Percentiles rank a stretch among this genome's conserved stretches.
Evolutionary conservation across 2,797 vertebrate species (phyloP).

Genomic region (Sus cebifrons): DNA sequence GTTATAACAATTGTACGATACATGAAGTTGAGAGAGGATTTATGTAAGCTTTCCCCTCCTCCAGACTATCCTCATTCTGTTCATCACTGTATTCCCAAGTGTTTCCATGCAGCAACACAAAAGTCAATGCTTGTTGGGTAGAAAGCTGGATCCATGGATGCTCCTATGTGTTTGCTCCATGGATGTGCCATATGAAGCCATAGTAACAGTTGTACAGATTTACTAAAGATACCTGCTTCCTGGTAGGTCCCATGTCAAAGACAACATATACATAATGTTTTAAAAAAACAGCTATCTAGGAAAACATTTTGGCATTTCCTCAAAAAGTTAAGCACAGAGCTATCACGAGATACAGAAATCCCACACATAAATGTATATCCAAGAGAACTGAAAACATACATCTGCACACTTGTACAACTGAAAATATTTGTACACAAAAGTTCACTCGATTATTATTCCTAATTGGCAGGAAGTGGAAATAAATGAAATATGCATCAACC

Average conservation of each 20-base stretch:
- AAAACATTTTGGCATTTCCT: not conserved
- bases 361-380: not conserved
- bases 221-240: not conserved
- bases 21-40: not conserved
- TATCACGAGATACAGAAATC: not conserved
- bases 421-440: not conserved
- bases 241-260: not conserved
- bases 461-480: not conserved
- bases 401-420: not conserved
- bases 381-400: not conserved
- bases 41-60: not conserved
- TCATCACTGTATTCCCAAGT: not conserved
- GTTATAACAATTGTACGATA: not conserved
- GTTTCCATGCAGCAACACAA: not conserved
- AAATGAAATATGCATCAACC: not conserved
- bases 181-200: not conserved
- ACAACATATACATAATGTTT: not conserved
- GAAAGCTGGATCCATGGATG: not conserved
- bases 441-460: not conserved
- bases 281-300: not conserved
- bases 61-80: not conserved
- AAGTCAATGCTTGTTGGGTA: not conserved
- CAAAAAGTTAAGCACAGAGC: constrained; percentile 1
- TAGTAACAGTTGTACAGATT: not conserved
- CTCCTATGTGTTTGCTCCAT: not conserved